A percentile compares a stretch with the other conserved stretches of the same genome.
These are phyloP conservation scores for Petrolisthes cinctipes DNA, from an alignment of 2,888 invertebrate genomes.

Conservation along the genomic window DNA sequence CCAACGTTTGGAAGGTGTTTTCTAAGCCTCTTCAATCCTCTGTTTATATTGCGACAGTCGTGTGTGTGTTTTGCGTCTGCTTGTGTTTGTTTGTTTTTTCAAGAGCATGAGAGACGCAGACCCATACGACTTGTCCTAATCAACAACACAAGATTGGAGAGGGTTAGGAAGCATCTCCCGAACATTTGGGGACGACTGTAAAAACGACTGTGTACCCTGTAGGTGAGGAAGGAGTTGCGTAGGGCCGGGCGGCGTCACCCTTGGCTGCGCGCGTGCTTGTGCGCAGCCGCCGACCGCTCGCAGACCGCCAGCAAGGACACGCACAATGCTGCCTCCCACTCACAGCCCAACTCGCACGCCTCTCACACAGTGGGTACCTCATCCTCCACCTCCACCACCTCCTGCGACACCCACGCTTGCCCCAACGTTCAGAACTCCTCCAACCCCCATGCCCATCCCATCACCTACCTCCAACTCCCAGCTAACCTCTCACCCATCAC, in stretches of 20 bases:
- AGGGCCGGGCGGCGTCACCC: constrained; percentile 64
- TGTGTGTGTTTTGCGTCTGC: not conserved
- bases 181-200: too few species aligned
- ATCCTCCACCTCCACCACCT: constrained; percentile 67
- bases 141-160: too few species aligned
- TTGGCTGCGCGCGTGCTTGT: constrained; percentile 65
- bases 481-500: constrained; percentile 39
- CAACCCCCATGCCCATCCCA: constrained; percentile 31
- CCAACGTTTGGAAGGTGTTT: too few species aligned
- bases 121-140: too few species aligned
- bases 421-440: constrained; percentile 28
- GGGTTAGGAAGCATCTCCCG: too few species aligned
- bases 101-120: too few species aligned
- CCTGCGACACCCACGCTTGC: constrained; percentile 59
- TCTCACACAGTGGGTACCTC: constrained; percentile 65
- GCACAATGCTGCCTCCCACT: constrained; percentile 57
- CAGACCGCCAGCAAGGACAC: constrained; percentile 80
- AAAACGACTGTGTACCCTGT: constrained; percentile 41
- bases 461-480: constrained; percentile 42
- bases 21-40: too few species aligned
- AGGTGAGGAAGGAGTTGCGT: constrained; percentile 65
- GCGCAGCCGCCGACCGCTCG: constrained; percentile 60
- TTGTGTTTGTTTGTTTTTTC: too few species aligned
- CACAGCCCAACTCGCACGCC: constrained; percentile 68
- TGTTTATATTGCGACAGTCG: too few species aligned